Evolutionary conservation across 1,140 invertebrate genomes (phyloP).

Genomic region (Trinorchestia longiramus): DNA sequence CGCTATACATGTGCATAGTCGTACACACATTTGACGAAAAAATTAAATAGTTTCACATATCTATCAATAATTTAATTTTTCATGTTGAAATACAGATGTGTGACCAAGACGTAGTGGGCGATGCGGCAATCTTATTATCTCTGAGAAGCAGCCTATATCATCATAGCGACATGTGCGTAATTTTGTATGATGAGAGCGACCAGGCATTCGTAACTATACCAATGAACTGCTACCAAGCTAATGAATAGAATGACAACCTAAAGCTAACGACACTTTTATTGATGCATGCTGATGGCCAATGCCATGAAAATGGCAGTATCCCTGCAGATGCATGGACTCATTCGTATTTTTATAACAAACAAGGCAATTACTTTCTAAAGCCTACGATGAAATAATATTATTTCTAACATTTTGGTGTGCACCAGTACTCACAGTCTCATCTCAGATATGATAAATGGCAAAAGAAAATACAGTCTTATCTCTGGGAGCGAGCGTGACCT

Average conservation of each 20-base stretch:
- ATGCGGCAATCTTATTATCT: background rate
- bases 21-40: no score
- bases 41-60: no score
- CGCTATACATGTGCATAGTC: no score
- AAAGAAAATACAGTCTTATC: background rate
- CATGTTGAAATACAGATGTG: background rate
- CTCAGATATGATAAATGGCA: background rate
- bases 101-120: background rate
- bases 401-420: no score
- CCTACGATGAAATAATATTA: background rate
- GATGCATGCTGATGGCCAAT: background rate
- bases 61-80: no score
- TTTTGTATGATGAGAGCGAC: no score
- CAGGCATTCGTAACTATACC: no score
- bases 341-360: background rate
- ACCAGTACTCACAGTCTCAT: background rate
- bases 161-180: no score
- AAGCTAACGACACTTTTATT: no score
- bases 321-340: background rate
- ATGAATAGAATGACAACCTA: no score
- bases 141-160: background rate
- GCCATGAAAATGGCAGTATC: background rate
- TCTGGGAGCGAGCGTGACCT: background rate
- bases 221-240: no score
- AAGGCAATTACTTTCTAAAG: background rate